Evolutionary conservation across 2,797 vertebrate genomes (phyloP).

Genomic region (Acipenser transmontanus): DNA sequence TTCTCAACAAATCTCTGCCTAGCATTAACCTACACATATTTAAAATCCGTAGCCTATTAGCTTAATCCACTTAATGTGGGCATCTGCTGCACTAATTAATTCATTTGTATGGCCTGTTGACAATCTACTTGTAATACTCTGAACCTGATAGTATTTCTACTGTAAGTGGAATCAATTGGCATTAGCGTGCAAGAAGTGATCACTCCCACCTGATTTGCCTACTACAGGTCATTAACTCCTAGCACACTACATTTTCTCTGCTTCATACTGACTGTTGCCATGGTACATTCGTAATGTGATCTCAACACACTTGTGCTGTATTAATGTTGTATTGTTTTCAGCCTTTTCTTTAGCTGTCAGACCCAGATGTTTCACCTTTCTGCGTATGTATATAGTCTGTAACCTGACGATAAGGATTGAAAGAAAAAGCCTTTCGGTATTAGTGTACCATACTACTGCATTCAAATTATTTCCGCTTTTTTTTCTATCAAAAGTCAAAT

Average conservation of each 20-base stretch:
- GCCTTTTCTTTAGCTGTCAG: too few relatives aligned
- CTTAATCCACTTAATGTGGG: constrained; percentile 11
- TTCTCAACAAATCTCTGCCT: constrained; percentile 18
- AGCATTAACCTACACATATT: constrained; percentile 12
- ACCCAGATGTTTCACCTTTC: too few relatives aligned
- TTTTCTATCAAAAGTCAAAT: too few relatives aligned
- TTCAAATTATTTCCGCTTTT: too few relatives aligned
- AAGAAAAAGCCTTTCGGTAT: too few relatives aligned
- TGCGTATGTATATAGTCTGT: too few relatives aligned
- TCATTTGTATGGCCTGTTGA: constrained; percentile 12
- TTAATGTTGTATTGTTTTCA: too few relatives aligned
- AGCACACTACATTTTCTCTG: constrained; percentile 5
- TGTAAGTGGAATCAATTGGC: constrained; percentile 9
- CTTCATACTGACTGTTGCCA: constrained; percentile 36
- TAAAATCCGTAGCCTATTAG: constrained; percentile 12
- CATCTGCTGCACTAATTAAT: constrained; percentile 16
- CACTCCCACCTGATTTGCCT: neutral
- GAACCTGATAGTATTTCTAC: constrained; percentile 12
- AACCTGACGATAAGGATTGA: too few relatives aligned
- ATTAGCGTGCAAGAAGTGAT: neutral
- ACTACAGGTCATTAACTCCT: neutral
- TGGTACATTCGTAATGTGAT: constrained; percentile 19
- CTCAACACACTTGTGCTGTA: too few relatives aligned
- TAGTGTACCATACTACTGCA: too few relatives aligned
- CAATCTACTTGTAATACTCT: constrained; percentile 3